Conservation (phyloP, 2,888 invertebrate species). For the Charanyca ferruginea region DNA sequence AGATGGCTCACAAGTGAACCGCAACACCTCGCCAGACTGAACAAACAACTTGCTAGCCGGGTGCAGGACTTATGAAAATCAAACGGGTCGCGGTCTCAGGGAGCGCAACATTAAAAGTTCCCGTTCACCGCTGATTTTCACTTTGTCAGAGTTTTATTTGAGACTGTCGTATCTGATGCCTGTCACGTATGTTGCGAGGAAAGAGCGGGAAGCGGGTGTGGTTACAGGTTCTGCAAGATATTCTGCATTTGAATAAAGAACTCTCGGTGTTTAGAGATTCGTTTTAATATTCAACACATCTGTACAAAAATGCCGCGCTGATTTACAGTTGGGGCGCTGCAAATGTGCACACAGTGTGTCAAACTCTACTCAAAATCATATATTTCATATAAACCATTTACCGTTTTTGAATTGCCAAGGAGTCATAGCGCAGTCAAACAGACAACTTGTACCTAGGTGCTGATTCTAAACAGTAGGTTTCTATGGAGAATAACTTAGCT, state of each 20-base stretch:
- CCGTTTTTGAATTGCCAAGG: no score
- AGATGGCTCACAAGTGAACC: slow-evolving; percentile 23
- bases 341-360: neutral
- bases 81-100: slow-evolving; percentile 67
- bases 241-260: neutral
- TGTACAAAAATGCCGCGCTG: neutral
- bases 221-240: no score
- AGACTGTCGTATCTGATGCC: slow-evolving; percentile 74
- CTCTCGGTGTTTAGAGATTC: no score
- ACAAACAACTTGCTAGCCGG: slow-evolving; percentile 25
- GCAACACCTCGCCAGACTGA: slow-evolving; percentile 2
- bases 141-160: slow-evolving; percentile 81
- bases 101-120: slow-evolving; percentile 75
- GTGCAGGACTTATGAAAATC: slow-evolving; percentile 63
- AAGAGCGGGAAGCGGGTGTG: slow-evolving; percentile 30
- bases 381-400: no score
- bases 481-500: no score
- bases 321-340: neutral
- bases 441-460: no score
- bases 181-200: slow-evolving; percentile 49
- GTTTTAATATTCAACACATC: neutral
- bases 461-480: no score
- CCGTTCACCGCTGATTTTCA: slow-evolving; percentile 78
- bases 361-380: no score
- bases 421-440: no score